Conservation (phyloP, 2,113 vertebrate species). For the Cathartes aura region DNA sequence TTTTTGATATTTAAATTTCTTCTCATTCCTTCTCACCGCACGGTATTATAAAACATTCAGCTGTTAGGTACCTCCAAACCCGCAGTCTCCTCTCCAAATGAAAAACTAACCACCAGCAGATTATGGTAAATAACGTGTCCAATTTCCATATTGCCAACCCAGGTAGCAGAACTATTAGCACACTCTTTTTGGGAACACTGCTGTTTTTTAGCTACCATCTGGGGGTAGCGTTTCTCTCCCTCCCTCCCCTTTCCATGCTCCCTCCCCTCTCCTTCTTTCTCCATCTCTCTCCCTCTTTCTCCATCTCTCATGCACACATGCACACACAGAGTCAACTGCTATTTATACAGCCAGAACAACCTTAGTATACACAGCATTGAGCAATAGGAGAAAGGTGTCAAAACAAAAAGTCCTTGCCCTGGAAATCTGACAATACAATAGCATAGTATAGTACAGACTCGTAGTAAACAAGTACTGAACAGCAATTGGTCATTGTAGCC, state of each 20-base stretch:
- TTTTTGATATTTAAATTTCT: neutral
- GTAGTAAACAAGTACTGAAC: neutral
- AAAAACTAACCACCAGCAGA: neutral
- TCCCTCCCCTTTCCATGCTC: neutral
- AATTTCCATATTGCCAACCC: neutral
- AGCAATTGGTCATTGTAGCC: neutral
- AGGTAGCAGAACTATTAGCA: neutral
- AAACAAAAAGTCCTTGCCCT: neutral
- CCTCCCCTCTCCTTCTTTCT: neutral
- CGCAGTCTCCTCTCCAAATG: neutral
- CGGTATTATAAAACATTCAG: neutral
- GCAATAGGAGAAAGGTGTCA: neutral
- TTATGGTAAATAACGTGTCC: neutral
- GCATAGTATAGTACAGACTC: neutral
- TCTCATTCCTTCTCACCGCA: neutral
- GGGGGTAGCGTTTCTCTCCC: accelerated
- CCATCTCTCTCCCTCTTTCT: neutral
- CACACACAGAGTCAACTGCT: neutral
- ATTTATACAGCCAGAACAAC: neutral
- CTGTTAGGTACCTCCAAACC: neutral
- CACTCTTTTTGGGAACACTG: neutral
- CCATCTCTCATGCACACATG: accelerated
- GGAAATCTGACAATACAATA: neutral
- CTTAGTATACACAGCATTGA: neutral
- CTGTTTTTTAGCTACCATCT: neutral